Conservation (phyloP, 2,113 vertebrate species). For the Struthidea cinerea region DNA sequence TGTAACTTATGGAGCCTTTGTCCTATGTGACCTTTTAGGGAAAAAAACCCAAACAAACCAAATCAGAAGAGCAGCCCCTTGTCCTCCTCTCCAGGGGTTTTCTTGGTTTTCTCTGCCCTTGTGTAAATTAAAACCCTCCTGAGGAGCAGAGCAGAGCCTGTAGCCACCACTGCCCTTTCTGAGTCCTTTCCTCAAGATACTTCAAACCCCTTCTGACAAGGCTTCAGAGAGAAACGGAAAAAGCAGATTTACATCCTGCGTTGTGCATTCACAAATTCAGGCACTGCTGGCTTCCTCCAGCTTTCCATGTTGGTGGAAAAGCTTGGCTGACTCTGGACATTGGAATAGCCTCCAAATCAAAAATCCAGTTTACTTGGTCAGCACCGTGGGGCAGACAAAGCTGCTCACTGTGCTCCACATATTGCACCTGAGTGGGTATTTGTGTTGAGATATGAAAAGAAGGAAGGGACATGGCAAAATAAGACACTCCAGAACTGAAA, state of each 20-base stretch:
- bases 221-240: neutral
- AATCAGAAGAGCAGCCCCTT: neutral
- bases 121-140: neutral
- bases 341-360: neutral
- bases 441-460: accelerated
- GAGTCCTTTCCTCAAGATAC: neutral
- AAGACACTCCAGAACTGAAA: neutral
- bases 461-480: neutral
- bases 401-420: neutral
- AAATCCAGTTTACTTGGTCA: neutral
- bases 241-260: neutral
- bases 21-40: too few species aligned
- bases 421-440: neutral
- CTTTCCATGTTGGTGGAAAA: neutral
- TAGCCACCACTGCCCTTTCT: neutral
- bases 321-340: neutral
- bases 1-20: neutral
- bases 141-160: neutral
- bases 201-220: neutral
- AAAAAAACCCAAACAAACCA: neutral
- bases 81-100: neutral
- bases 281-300: neutral
- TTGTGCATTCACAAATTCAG: neutral
- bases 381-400: accelerated
- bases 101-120: neutral